phyloP scores from a whole-genome alignment of 2,113 vertebrate genomes.

The Lepus timidus region DNA sequence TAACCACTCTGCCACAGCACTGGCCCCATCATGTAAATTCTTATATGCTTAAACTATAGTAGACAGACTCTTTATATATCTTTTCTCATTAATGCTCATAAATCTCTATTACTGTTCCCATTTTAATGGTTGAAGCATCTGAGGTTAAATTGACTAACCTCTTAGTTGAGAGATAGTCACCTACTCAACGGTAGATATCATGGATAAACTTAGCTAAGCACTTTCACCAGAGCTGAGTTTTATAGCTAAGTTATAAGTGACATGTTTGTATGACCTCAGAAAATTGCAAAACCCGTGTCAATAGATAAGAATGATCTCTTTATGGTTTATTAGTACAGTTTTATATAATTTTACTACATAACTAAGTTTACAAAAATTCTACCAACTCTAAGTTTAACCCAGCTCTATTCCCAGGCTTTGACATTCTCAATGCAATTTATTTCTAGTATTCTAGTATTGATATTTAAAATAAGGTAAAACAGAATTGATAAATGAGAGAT shows the following conservation, averaged over 20 bases:
- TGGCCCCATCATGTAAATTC: neutral
- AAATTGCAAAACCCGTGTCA: neutral
- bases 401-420: neutral
- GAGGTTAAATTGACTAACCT: neutral
- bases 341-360: neutral
- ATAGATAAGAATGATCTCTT: neutral
- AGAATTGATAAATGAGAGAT: conserved; percentile 1
- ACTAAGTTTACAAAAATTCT: conserved; percentile 10
- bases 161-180: neutral
- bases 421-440: neutral
- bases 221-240: neutral
- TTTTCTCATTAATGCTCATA: neutral
- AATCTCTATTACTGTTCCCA: neutral
- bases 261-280: neutral
- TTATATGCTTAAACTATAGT: neutral
- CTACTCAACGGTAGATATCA: neutral
- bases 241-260: neutral
- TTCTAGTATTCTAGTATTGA: neutral
- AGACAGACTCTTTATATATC: neutral
- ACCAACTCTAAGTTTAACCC: neutral
- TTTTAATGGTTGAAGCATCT: neutral
- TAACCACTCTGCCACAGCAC: too few species aligned
- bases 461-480: conserved; percentile 41
- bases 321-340: neutral
- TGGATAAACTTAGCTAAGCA: neutral